Conservation (phyloP, 1,140 invertebrate species). For the Saccostrea echinata region DNA sequence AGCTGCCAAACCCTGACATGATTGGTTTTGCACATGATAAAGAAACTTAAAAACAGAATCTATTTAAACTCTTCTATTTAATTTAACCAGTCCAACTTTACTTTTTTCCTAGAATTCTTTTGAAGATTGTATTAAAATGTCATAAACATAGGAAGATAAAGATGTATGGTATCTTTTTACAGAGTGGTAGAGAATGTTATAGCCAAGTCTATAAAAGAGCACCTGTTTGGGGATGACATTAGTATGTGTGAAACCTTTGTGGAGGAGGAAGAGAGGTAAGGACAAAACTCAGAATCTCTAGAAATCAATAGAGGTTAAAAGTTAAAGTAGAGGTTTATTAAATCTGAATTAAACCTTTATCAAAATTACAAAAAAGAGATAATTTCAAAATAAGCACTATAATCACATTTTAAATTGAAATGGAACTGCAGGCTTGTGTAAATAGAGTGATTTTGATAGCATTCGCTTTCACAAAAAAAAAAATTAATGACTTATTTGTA, state of each 20-base stretch:
- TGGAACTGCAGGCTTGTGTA: too few relatives aligned
- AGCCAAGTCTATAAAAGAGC: slow-evolving; percentile 67
- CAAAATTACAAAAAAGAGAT: too few relatives aligned
- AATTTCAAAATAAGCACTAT: too few relatives aligned
- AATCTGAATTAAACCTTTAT: too few relatives aligned
- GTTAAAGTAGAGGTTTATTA: too few relatives aligned
- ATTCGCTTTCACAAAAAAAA: too few relatives aligned
- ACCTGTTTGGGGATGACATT: slow-evolving; percentile 71
- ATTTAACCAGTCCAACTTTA: slow-evolving; percentile 11
- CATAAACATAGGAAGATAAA: not conserved
- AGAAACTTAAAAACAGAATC: not conserved
- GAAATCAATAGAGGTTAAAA: too few relatives aligned
- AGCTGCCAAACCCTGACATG: not conserved
- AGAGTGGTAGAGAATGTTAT: slow-evolving; percentile 75
- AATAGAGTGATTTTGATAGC: too few relatives aligned
- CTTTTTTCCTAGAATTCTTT: not conserved
- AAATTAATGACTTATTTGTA: not conserved
- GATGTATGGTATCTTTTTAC: not conserved
- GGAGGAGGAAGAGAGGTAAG: slow-evolving; percentile 10
- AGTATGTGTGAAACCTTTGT: slow-evolving; percentile 58
- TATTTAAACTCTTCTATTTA: slow-evolving; percentile 18
- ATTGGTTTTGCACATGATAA: not conserved
- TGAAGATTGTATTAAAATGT: not conserved
- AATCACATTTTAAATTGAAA: too few relatives aligned
- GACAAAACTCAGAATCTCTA: not conserved